phyloP scores from a whole-genome alignment of 2,797 vertebrate species.

The Cyclopterus lumpus region DNA sequence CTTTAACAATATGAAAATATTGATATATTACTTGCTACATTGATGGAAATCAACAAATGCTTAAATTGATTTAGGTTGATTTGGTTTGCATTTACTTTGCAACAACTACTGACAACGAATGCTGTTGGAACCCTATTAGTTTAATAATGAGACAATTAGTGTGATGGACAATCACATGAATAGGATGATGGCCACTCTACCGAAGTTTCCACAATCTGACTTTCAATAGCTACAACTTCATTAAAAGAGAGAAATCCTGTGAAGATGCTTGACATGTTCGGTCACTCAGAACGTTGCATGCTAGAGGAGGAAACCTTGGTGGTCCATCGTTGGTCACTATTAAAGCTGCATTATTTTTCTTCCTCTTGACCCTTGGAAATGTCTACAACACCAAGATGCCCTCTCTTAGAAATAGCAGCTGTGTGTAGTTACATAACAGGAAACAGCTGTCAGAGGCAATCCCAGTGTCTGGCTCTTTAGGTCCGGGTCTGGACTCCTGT shows the following conservation, averaged over 20 bases:
- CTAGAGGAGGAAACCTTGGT: conserved; percentile 79
- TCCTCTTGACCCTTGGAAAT: conserved; percentile 85
- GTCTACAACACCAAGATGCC: conserved; percentile 84
- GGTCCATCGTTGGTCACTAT: conserved; percentile 85
- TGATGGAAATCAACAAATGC: not conserved
- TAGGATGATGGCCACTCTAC: not conserved
- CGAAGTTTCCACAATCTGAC: conserved; percentile 1
- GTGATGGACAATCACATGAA: not conserved
- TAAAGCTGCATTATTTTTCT: conserved; percentile 89
- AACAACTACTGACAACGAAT: not conserved
- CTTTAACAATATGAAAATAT: not conserved
- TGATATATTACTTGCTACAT: not conserved
- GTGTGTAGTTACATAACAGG: conserved; percentile 87
- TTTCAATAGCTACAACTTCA: conserved; percentile 6
- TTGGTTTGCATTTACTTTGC: not conserved
- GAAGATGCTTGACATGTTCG: conserved; percentile 35
- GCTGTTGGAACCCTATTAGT: not conserved
- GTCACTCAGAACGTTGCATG: conserved; percentile 57
- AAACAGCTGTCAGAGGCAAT: conserved; percentile 87
- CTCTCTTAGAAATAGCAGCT: conserved; percentile 85
- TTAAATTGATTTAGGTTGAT: not conserved
- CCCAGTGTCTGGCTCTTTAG: conserved; percentile 67
- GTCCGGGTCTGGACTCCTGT: conserved; percentile 71
- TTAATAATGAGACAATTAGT: not conserved
- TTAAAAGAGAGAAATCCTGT: conserved; percentile 20